Percentiles rank a stretch among this genome's conserved stretches.
Evolutionary conservation across 1,140 invertebrate genomes (phyloP).

Genomic region (Cydia pomonella): DNA sequence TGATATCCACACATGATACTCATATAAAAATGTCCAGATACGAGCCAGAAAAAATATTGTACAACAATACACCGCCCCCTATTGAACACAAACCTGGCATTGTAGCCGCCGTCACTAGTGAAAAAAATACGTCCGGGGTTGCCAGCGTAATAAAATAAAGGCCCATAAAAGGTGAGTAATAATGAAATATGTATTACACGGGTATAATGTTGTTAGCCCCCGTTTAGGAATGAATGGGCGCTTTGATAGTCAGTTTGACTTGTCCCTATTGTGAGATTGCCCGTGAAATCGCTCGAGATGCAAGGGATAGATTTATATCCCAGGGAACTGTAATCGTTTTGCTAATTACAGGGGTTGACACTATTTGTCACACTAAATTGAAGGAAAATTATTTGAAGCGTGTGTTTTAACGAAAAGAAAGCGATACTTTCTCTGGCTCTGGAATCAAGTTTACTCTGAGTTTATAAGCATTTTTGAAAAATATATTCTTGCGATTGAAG

Average conservation of each 20-base stretch:
- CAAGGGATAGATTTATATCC: slow-evolving; percentile 64
- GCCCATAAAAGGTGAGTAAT: slow-evolving; percentile 74
- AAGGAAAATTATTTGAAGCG: slow-evolving; percentile 7
- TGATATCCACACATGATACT: slow-evolving; percentile 44
- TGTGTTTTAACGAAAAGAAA: slow-evolving; percentile 47
- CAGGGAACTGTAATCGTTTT: slow-evolving; percentile 43
- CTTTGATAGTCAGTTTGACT: slow-evolving; percentile 74
- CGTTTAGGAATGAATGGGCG: slow-evolving; percentile 65
- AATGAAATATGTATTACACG: slow-evolving; percentile 80
- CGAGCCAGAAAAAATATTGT: slow-evolving; percentile 68
- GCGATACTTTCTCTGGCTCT: slow-evolving; percentile 58
- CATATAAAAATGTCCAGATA: slow-evolving; percentile 49
- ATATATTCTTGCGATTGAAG: slow-evolving; percentile 35
- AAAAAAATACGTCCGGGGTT: slow-evolving; percentile 63
- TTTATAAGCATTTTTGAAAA: slow-evolving; percentile 34
- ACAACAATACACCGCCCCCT: slow-evolving; percentile 78
- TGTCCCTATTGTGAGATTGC: slow-evolving; percentile 68
- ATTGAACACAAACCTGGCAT: slow-evolving; percentile 60
- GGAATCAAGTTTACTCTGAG: slow-evolving; percentile 53
- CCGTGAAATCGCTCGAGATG: slow-evolving; percentile 72
- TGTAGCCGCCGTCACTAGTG: slow-evolving; percentile 51
- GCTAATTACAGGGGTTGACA: slow-evolving; percentile 62
- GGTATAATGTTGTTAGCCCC: slow-evolving; percentile 79
- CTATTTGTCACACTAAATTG: slow-evolving; percentile 13
- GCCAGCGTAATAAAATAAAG: slow-evolving; percentile 74